Base-by-base conservation (phyloP, 2,797 vertebrate genomes). In the Anguilla anguilla region DNA sequence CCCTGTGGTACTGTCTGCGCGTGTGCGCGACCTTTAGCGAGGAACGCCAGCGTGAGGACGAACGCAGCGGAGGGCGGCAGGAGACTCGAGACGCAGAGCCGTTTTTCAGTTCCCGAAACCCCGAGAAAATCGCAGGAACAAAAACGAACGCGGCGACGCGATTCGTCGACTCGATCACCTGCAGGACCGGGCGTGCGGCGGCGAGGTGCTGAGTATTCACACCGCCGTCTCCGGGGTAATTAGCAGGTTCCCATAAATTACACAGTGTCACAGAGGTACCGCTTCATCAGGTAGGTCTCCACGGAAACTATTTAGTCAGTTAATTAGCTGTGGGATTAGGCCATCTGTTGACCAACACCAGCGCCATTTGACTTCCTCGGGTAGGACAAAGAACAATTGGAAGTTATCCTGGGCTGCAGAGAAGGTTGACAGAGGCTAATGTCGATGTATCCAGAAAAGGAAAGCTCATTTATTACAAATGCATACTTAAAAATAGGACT, bases 301-400 rank as follows among this genome's bases (percentile, higher is more conserved):
- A 57, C 35, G 87, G 85, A 85, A 81, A 82, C 72, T 88, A 84
- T 88, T 88, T 88, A 88, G 87, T 67, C 84, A 82, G 87, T 84
- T 88, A 88, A 88, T 85, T 88, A 74, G 57, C 87, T 88, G 87
- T 86, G 87, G 87, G 84, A 88, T 88, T 86, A 83, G 84, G 61
- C 87, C 87, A 88, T 88, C 84, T 88, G 87, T 86, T 74, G 69
- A 86, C 87, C 84, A 49, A 85, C 19, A 72, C 67, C 46, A 22
- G 49, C 6, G 9, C 11, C 31, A 22, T 84, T 84, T 53, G 67
- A 69, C 83, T 74, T 51, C 81, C 61, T 43, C 35, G 61, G 84
- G 57, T 85, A 22, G 17, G 35, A 28, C 35, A 43, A 85, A 46
- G 74, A 43, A 83, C 13, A 59, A 81, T 61, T 43, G 55, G 15